Evolutionary conservation across 2,113 vertebrate species (phyloP).

Genomic region (Crotalus helleri): DNA sequence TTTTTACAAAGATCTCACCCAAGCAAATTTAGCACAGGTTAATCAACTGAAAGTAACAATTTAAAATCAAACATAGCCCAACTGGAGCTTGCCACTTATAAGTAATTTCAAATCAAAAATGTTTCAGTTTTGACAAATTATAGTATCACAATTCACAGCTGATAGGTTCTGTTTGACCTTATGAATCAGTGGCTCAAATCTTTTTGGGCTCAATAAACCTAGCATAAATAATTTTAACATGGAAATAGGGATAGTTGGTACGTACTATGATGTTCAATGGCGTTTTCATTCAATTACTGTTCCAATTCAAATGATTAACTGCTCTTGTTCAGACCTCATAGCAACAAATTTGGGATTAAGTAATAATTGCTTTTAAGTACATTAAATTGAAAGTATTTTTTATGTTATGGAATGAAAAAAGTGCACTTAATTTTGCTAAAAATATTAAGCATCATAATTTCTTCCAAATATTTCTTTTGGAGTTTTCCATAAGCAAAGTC

Average conservation of each 20-base stretch:
- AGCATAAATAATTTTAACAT: neutral
- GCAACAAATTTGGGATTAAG: constrained; percentile 60
- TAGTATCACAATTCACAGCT: neutral
- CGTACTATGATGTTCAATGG: neutral
- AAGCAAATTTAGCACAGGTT: neutral
- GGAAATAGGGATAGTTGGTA: neutral
- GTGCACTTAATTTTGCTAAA: constrained; percentile 76
- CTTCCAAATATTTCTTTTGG: constrained; percentile 53
- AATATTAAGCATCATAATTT: constrained; percentile 61
- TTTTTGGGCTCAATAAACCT: neutral
- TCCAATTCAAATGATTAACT: constrained; percentile 55
- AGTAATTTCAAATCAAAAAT: neutral
- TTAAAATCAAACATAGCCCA: neutral
- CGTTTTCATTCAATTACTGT: constrained; percentile 39
- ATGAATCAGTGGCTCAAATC: neutral
- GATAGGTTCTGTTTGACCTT: neutral
- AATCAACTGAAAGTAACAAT: neutral
- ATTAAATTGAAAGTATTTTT: constrained; percentile 74
- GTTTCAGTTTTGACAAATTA: neutral
- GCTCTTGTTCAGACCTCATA: constrained; percentile 69
- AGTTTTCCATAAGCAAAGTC: constrained; percentile 50
- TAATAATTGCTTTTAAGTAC: constrained; percentile 63
- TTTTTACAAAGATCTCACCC: neutral
- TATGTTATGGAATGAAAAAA: constrained; percentile 77
- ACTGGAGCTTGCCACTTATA: neutral